Evolutionary conservation across 2,888 invertebrate species (phyloP).

Genomic region (Gryllus longicercus): DNA sequence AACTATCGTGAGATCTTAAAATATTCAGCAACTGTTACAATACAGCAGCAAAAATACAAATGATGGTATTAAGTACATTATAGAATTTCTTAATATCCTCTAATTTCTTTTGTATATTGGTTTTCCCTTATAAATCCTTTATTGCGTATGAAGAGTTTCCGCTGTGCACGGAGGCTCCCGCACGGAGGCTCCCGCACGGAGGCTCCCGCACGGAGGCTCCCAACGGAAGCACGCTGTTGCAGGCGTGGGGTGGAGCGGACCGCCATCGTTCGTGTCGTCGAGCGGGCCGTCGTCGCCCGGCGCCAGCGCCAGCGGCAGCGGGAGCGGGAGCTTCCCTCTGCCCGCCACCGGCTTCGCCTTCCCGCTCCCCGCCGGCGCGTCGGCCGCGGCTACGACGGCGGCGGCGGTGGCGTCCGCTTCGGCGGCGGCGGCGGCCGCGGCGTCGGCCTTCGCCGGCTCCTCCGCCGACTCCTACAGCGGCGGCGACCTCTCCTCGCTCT

Average conservation of each 20-base stretch:
- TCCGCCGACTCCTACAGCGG: background rate
- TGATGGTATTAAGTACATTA: too few species aligned
- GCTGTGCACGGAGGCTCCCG: too few species aligned
- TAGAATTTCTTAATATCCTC: too few species aligned
- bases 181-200: too few species aligned
- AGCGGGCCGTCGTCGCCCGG: conserved; percentile 79
- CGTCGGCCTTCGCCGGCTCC: background rate
- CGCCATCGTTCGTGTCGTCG: conserved; percentile 74
- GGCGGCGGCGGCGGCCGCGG: background rate
- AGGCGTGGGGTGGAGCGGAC: conserved; percentile 74
- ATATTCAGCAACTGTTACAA: too few species aligned
- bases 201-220: too few species aligned
- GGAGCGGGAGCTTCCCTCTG: background rate
- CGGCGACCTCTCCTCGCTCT: conserved; percentile 27
- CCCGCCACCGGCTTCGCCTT: background rate
- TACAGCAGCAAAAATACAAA: too few species aligned
- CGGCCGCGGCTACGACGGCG: background rate
- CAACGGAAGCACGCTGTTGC: conserved; percentile 40
- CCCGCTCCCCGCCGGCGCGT: conserved; percentile 52
- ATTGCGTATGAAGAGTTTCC: too few species aligned
- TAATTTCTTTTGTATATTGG: too few species aligned
- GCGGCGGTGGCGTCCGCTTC: background rate
- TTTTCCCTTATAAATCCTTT: too few species aligned
- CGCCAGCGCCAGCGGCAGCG: background rate
- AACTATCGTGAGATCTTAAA: too few species aligned